These are phyloP conservation scores for Luffia ferchaultella DNA, from an alignment of 2,888 invertebrate genomes.

Conservation along the genomic window DNA sequence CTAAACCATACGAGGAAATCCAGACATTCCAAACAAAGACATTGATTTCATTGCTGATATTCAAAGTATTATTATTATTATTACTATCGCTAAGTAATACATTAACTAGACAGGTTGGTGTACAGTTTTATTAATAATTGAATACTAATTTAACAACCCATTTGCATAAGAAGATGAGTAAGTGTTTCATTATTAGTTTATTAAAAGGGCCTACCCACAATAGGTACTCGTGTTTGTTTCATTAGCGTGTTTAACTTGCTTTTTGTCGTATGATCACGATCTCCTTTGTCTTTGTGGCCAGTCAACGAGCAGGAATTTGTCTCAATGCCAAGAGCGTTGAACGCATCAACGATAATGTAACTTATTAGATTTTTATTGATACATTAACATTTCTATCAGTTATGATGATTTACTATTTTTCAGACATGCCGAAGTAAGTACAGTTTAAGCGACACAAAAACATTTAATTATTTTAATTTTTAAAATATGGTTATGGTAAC, in stretches of 20 bases:
- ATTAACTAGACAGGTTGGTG: neutral
- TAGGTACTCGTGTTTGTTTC: constrained; percentile 12
- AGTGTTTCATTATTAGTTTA: neutral
- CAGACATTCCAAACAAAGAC: no score
- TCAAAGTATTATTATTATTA: neutral
- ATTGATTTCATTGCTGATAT: no score
- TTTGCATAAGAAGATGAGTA: neutral
- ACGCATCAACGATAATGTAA: neutral
- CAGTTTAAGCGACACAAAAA: no score
- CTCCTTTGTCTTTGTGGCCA: constrained; percentile 23
- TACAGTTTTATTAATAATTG: neutral
- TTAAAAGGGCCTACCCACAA: neutral
- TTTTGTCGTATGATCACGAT: constrained; percentile 23
- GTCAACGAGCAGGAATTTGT: constrained; percentile 16
- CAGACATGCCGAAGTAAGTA: no score
- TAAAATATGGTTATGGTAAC: no score
- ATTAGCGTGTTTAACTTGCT: constrained; percentile 23
- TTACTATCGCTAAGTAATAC: neutral
- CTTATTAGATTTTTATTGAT: neutral
- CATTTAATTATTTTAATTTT: no score
- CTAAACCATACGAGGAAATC: no score
- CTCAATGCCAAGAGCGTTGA: constrained; percentile 20
- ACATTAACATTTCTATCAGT: no score
- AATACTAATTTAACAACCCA: neutral
- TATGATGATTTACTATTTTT: no score